These are phyloP conservation scores for Bungarus multicinctus DNA, from an alignment of 2,113 vertebrate genomes.

Conservation along the genomic window DNA sequence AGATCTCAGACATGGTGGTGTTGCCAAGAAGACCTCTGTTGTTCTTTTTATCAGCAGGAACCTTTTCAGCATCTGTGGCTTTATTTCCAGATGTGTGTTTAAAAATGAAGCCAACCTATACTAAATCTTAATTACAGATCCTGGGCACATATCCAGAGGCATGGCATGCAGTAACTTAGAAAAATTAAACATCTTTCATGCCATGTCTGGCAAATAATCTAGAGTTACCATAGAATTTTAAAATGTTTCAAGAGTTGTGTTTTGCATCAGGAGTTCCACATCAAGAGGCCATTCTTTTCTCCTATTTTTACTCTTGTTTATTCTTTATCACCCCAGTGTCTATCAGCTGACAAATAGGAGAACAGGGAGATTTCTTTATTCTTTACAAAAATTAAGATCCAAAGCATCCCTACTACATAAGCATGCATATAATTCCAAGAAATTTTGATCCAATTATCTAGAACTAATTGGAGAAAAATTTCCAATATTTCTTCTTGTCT, in stretches of 20 bases:
- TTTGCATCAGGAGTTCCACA: neutral
- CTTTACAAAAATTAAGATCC: neutral
- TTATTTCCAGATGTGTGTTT: constrained; percentile 45
- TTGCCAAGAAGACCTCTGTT: constrained; percentile 19
- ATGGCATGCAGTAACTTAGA: constrained; percentile 35
- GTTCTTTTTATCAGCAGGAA: constrained; percentile 33
- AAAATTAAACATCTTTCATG: constrained; percentile 24
- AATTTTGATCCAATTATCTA: neutral
- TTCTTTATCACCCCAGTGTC: neutral
- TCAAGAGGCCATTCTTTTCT: neutral
- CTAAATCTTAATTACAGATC: constrained; percentile 43
- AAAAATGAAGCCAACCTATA: constrained; percentile 29
- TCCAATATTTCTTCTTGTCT: neutral
- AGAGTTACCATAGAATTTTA: neutral
- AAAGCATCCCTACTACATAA: neutral
- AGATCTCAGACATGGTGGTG: constrained; percentile 11
- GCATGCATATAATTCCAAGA: neutral
- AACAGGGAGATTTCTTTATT: neutral
- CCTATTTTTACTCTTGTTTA: neutral
- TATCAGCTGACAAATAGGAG: neutral
- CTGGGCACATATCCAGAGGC: constrained; percentile 50
- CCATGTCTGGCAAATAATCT: constrained; percentile 13
- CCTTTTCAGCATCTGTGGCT: neutral
- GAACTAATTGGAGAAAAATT: constrained; percentile 26
- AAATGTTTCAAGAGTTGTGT: neutral